These are phyloP conservation scores for Mantis religiosa DNA, from an alignment of 2,888 invertebrate genomes.

Conservation along the genomic window DNA sequence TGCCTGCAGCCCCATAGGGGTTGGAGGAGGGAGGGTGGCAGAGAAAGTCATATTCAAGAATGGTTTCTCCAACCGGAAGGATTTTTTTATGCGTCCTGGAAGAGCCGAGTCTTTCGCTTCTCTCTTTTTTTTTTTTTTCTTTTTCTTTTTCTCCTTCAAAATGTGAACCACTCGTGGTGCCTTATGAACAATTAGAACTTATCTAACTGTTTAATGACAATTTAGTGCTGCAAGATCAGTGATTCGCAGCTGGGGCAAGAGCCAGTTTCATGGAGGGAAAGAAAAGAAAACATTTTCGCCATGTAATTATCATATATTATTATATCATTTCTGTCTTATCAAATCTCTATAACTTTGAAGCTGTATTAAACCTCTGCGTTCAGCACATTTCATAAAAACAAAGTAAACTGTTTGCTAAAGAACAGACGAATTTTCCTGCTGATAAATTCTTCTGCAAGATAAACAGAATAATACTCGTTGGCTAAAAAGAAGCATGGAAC, in stretches of 20 bases:
- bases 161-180: not conserved
- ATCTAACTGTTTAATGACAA: not conserved
- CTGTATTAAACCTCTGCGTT: too few relatives aligned
- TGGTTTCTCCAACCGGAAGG: not conserved
- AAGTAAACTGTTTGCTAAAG: too few relatives aligned
- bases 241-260: not conserved
- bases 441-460: too few relatives aligned
- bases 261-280: too few relatives aligned
- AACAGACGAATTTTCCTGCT: too few relatives aligned
- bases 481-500: too few relatives aligned
- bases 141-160: not conserved
- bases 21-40: not conserved
- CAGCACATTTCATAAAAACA: too few relatives aligned
- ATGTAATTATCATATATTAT: too few relatives aligned
- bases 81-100: not conserved
- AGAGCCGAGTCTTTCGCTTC: not conserved
- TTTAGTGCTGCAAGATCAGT: not conserved
- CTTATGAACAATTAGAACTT: not conserved
- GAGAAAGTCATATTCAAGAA: constrained; percentile 5
- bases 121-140: not conserved
- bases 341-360: too few relatives aligned
- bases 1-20: not conserved
- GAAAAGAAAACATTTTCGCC: too few relatives aligned
- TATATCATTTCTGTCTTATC: too few relatives aligned
- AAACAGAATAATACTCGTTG: too few relatives aligned